These are phyloP conservation scores for Dendrolimus punctatus DNA, from an alignment of 1,140 invertebrate genomes.

Conservation along the genomic window DNA sequence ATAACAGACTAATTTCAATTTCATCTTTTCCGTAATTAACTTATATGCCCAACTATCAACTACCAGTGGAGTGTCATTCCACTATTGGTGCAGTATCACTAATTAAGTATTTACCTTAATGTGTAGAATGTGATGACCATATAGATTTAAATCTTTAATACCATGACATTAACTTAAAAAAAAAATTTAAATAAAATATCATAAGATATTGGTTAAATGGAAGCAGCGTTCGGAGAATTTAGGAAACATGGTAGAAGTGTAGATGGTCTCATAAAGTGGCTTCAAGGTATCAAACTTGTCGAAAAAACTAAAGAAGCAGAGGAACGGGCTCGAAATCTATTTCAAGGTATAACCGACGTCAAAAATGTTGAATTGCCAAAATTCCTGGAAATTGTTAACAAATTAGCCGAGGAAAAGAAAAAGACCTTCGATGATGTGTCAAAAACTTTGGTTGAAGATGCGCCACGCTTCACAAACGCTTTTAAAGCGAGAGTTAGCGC, in stretches of 20 bases:
- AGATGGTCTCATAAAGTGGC: conserved; percentile 35
- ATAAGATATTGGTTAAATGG: conserved; percentile 14
- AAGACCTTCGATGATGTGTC: conserved; percentile 25
- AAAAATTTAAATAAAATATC: no score
- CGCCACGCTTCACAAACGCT: conserved; percentile 21
- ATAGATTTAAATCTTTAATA: no score
- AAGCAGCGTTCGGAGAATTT: conserved; percentile 31
- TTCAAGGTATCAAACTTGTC: conserved; percentile 47
- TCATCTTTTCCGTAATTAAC: no score
- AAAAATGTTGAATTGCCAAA: conserved; percentile 27
- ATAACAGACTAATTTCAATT: no score
- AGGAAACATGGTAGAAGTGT: conserved; percentile 28
- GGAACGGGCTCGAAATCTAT: conserved; percentile 25
- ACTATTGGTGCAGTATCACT: no score
- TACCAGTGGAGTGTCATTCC: no score
- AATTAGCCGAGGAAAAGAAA: conserved; percentile 29
- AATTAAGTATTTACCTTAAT: no score
- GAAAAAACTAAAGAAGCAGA: conserved; percentile 27
- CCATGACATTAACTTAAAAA: no score
- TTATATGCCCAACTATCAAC: no score
- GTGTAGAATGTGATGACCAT: no score
- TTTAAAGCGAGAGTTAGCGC: conserved; percentile 19
- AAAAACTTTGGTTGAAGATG: conserved; percentile 23
- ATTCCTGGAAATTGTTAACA: conserved; percentile 29
- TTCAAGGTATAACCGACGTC: conserved; percentile 22